A percentile compares a stretch with the other conserved stretches of the same genome.
Evolutionary conservation across 1,140 invertebrate species (phyloP).

Genomic region (Cepaea nemoralis): DNA sequence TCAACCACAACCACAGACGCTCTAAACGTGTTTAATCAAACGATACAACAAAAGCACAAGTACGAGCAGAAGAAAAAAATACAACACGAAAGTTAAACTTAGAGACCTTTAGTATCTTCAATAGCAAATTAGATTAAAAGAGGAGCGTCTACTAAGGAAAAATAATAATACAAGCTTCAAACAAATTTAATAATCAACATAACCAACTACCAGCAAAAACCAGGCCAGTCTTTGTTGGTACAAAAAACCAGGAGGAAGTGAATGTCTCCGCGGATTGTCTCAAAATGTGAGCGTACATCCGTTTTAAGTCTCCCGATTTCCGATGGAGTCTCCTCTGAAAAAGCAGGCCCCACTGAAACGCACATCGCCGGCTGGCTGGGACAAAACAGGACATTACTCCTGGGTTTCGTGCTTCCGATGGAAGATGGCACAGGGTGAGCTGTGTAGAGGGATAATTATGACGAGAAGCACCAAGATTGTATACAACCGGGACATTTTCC

Average conservation of each 20-base stretch:
- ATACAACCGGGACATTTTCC: background rate
- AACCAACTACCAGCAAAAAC: slow-evolving; percentile 1
- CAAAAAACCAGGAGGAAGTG: background rate
- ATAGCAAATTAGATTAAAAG: no score
- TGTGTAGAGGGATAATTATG: background rate
- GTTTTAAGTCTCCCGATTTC: slow-evolving; percentile 15
- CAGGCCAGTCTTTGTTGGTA: background rate
- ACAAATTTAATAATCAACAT: slow-evolving; percentile 3
- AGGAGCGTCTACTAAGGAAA: no score
- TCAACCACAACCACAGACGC: no score
- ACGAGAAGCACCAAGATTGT: background rate
- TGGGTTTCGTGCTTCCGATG: background rate
- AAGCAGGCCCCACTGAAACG: background rate
- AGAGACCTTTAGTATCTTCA: no score
- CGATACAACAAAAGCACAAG: no score
- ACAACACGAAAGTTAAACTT: no score
- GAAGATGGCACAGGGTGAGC: background rate
- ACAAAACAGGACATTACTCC: background rate
- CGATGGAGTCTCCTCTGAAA: background rate
- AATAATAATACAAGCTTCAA: background rate
- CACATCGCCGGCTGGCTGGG: background rate
- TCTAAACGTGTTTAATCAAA: no score
- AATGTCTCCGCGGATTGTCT: background rate
- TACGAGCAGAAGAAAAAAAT: no score
- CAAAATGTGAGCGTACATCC: background rate